Evolutionary conservation across 92 coral and sea anemone species (phyloP).

Genomic region (Heliopora coerulea): DNA sequence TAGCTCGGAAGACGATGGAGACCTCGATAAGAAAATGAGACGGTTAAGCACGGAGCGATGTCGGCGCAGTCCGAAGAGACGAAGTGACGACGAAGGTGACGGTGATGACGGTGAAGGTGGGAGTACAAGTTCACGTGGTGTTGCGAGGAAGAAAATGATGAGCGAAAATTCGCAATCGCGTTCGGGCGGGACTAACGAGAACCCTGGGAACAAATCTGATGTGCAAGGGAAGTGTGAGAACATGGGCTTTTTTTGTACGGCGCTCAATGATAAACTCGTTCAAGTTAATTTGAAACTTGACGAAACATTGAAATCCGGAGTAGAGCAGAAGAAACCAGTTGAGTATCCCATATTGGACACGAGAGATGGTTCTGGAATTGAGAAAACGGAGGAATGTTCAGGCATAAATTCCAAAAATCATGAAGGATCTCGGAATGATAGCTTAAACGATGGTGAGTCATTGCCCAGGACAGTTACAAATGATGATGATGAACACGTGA

Average conservation of each 20-base stretch:
- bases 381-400: too few species aligned
- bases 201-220: conserved; percentile 18
- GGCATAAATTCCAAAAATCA: background rate
- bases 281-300: conserved; percentile 24
- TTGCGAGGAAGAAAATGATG: conserved; percentile 42
- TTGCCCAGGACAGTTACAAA: background rate
- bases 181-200: conserved; percentile 41
- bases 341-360: background rate
- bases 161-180: conserved; percentile 54
- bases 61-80: conserved; percentile 76
- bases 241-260: background rate
- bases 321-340: background rate
- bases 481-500: background rate
- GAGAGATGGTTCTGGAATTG: background rate
- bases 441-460: background rate
- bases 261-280: conserved; percentile 18
- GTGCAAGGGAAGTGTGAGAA: conserved; percentile 25
- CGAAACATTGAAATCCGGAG: background rate
- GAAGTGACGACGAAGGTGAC: conserved; percentile 84
- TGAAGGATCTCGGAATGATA: background rate
- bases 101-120: conserved; percentile 83
- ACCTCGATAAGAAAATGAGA: conserved; percentile 91
- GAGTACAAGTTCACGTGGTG: conserved; percentile 51
- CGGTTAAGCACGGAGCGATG: conserved; percentile 80
- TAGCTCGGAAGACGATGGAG: conserved; percentile 83